Percentiles rank a stretch among this genome's conserved stretches.
Conservation (phyloP, 2,797 vertebrate genomes). For the Rhinoraja longicauda region DNA sequence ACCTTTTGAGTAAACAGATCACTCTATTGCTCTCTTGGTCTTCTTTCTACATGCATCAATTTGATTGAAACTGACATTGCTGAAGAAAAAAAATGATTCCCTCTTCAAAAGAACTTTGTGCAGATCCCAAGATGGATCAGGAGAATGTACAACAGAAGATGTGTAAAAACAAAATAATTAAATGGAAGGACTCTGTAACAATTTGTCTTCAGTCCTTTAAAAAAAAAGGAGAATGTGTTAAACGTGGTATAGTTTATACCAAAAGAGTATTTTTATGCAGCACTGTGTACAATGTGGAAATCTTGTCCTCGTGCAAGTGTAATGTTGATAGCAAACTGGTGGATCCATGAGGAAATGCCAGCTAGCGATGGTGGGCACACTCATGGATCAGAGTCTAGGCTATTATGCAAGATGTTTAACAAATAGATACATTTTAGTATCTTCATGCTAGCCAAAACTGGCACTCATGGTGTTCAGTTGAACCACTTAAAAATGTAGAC, state of each 20-base stretch:
- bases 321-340: no score
- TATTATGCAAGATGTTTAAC: no score
- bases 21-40: neutral
- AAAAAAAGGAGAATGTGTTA: neutral
- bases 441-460: no score
- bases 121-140: neutral
- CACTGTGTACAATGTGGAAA: neutral
- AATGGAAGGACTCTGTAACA: neutral
- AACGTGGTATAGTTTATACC: neutral
- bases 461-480: no score
- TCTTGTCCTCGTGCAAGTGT: neutral
- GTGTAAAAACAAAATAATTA: neutral
- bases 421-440: no score
- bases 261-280: neutral
- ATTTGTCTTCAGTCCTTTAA: no score
- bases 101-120: no score
- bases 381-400: no score
- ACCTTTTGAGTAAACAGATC: neutral
- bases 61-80: neutral
- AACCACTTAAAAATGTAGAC: no score
- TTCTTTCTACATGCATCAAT: neutral
- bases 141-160: neutral
- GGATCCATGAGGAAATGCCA: no score
- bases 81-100: neutral
- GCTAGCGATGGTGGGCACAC: no score